These are phyloP conservation scores for Epistrophella euchroma DNA, from an alignment of 2,888 invertebrate species.

Conservation along the genomic window DNA sequence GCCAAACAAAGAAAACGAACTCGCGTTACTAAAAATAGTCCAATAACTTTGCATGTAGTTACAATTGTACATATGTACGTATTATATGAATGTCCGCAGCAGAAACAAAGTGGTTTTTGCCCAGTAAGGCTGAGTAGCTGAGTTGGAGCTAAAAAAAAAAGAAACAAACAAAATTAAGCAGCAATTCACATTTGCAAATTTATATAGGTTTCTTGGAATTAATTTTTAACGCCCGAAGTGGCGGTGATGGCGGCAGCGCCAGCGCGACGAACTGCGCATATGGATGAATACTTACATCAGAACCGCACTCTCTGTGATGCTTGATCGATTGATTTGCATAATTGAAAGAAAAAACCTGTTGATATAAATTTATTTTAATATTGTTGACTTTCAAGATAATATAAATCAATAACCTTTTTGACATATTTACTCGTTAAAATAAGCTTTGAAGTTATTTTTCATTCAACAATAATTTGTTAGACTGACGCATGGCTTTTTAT, in stretches of 20 bases:
- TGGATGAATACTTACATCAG: neutral
- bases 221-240: constrained; percentile 6
- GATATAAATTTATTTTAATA: constrained; percentile 1
- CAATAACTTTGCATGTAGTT: constrained; percentile 44
- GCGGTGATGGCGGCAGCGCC: no score
- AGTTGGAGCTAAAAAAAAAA: neutral
- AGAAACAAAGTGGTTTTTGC: constrained; percentile 39
- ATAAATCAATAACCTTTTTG: neutral
- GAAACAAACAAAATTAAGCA: constrained; percentile 1
- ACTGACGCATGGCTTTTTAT: no score
- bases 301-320: neutral
- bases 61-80: constrained; percentile 21
- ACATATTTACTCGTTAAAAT: neutral
- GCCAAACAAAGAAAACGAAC: constrained; percentile 64
- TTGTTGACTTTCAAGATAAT: constrained; percentile 3
- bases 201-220: constrained; percentile 35
- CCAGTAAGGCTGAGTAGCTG: neutral
- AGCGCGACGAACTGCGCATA: neutral
- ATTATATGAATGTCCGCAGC: constrained; percentile 8
- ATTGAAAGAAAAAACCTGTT: constrained; percentile 30
- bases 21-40: constrained; percentile 55
- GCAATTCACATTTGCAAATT: constrained; percentile 15
- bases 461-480: no score
- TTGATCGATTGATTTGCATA: constrained; percentile 31
- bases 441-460: no score